These are phyloP conservation scores for Phaetusa simplex DNA, from an alignment of 2,113 vertebrate genomes.

Conservation along the genomic window DNA sequence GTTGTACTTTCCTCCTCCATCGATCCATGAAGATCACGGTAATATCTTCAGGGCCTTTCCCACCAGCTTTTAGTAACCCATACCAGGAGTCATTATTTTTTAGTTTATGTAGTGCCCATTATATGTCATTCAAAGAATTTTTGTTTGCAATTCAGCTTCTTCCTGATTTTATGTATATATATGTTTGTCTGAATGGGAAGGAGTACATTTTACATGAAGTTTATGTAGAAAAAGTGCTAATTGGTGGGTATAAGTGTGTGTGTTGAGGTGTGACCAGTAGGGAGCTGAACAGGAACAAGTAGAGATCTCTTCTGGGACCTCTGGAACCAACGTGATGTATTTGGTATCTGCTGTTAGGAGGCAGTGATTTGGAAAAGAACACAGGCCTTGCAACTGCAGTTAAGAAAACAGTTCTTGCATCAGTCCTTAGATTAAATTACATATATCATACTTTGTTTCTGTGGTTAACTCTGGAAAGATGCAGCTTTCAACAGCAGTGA, in stretches of 20 bases:
- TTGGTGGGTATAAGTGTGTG: not conserved
- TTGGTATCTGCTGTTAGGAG: not conserved
- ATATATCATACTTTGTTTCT: not conserved
- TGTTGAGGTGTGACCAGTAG: not conserved
- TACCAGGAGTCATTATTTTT: not conserved
- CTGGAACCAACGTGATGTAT: not conserved
- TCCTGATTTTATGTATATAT: not conserved
- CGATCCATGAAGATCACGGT: not conserved
- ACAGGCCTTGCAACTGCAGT: not conserved
- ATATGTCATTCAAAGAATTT: not conserved
- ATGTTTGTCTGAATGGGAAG: not conserved
- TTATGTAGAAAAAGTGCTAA: not conserved
- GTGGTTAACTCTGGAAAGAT: not conserved
- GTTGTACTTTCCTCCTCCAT: not conserved
- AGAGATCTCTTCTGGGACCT: not conserved
- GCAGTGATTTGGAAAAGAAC: not conserved
- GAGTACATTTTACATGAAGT: not conserved
- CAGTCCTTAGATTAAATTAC: not conserved
- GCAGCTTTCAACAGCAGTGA: not conserved
- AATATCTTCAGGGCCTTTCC: not conserved
- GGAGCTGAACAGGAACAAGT: not conserved
- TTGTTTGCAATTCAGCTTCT: not conserved
- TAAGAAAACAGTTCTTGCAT: not conserved
- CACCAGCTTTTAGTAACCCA: not conserved
- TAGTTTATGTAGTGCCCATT: not conserved